Conservation (phyloP, 2,797 vertebrate genomes). For the Parambassis ranga region DNA sequence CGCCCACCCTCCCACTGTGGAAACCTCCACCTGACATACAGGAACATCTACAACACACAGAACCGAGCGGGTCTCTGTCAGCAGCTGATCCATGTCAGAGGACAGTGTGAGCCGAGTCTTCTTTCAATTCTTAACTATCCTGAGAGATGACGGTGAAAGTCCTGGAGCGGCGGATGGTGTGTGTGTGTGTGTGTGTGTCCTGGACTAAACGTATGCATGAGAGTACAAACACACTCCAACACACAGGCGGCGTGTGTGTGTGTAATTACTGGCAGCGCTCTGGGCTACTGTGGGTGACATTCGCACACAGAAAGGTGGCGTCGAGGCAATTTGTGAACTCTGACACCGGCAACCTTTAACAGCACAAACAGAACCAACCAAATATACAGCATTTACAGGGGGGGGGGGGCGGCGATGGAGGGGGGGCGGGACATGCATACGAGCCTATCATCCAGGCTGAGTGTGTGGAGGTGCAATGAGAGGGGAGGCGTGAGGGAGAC, state of each 20-base stretch:
- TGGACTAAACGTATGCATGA: slow-evolving; percentile 34
- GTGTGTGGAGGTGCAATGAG: slow-evolving; percentile 47
- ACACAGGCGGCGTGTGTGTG: not conserved
- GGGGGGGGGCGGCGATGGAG: slow-evolving; percentile 56
- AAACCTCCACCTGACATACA: not conserved
- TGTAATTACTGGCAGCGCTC: slow-evolving; percentile 81
- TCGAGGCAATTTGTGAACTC: slow-evolving; percentile 97
- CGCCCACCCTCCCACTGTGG: not conserved
- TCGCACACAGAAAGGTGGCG: slow-evolving; percentile 67
- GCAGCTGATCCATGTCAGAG: too few species aligned
- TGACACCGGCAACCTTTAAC: slow-evolving; percentile 96
- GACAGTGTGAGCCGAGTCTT: too few species aligned
- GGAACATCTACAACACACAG: too few species aligned
- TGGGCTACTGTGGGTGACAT: slow-evolving; percentile 79
- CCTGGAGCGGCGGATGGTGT: too few species aligned
- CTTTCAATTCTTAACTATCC: too few species aligned
- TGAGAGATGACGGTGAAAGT: too few species aligned
- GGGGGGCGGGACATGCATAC: slow-evolving; percentile 67
- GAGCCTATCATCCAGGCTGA: slow-evolving; percentile 7
- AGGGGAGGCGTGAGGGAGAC: slow-evolving; percentile 57
- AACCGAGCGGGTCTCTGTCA: too few species aligned
- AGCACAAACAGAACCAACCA: slow-evolving; percentile 80
- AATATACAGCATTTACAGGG: slow-evolving; percentile 82
- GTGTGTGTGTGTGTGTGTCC: too few species aligned
- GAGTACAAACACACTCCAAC: slow-evolving; percentile 24